Base-by-base conservation (phyloP, 2,113 vertebrate species). In the Oreochromis niloticus region DNA sequence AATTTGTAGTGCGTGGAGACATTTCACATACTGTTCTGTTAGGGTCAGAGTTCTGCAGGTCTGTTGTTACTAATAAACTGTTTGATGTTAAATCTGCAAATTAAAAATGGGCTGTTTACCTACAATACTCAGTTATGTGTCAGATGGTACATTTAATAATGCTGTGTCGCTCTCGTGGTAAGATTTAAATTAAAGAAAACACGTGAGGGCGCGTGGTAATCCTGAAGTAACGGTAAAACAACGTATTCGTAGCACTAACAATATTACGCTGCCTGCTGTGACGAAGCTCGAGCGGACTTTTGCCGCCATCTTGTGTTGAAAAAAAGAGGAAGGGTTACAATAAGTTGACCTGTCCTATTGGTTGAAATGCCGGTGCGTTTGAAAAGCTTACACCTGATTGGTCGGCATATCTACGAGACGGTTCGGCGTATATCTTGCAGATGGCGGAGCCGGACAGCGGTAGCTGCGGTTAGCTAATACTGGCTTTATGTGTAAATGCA, bases 401-500 rank as follows among this genome's bases (percentile, higher is more conserved):
- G 96, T 87, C 54, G 8, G 13, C 78, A 48, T 7, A 1, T 55
- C 85, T 24, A 34, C 50, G 79, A 85, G 71, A 87, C 80, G 90
- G 89, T 91, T 92, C 89, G 94, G 91, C 87, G 87, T 94, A 86
- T 88, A 80, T 92, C 80, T 90, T 95, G 92, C 93, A 92, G 95
- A 96, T 95, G 93, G 94, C 94, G 96, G 89, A 95, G 94, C 94
- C 96, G 95, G 95, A 95, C 89, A 91, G 93, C 59, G 88, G 88
- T 80, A 82, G 91, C 93, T 89, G 87, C 85, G 80, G 91, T 84
- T 92, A 96, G 96, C 94, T 55, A 46, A 50, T 55, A 73, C 52
- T 85, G 84, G 78, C 89, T 95, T 95, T 92, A 82, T 95, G 94
- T 95, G 86, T 94, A 81, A 96, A 95, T 94, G 85, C 93, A 95